Evolutionary conservation across 2,797 vertebrate species (phyloP), one percentile per base, ranked within the genome.

Genomic region (Benthosema pterotum): DNA sequence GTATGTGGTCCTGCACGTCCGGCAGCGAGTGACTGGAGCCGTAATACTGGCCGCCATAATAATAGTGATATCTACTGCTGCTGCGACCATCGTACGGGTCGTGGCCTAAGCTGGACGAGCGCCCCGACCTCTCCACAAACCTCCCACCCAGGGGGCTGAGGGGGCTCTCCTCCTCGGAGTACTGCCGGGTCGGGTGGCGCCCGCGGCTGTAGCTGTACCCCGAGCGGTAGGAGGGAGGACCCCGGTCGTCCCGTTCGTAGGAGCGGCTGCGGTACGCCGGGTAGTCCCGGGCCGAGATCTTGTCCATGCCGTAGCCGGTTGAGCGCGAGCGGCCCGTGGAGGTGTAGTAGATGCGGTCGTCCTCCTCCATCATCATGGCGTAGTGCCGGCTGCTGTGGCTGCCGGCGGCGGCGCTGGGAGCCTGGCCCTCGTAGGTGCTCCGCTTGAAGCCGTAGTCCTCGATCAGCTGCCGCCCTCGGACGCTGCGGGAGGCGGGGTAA

Each of bases 21-120:
- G 97, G 98, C 87, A 99, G 94, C 58, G 97, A 99, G 91, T 99
- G 97, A 91, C 98, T 99, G 91, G 97, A 99, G 91, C 96, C 97
- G 87, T 97, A 38, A 38, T 38, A 98, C 25, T 94, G 94, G 73
- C 88, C 87, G 32, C 90, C 87, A 28, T 91, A 86, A 86, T 90
- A 90, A 82, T 88, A 89, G 42, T 88, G 84, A 83, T 85, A 86
- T 86, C 60, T 87, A 88, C 90, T 84, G 85, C 90, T 84, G 85
- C 75, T 92, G 83, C 92, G 94, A 75, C 90, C 90, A 48, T 98
- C 95, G 12, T 95, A 92, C 43, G 96, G 91, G 70, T 96, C 90
- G 0, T 93, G 74, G 17, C 93, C 95, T 86, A 89, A 87, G 63
- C 93, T 93, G 0, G 87, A 83, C 11, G 94, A 88, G 14, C 94